phyloP scores from a whole-genome alignment of 2,113 vertebrate species.

The Muntiacus muntjak region DNA sequence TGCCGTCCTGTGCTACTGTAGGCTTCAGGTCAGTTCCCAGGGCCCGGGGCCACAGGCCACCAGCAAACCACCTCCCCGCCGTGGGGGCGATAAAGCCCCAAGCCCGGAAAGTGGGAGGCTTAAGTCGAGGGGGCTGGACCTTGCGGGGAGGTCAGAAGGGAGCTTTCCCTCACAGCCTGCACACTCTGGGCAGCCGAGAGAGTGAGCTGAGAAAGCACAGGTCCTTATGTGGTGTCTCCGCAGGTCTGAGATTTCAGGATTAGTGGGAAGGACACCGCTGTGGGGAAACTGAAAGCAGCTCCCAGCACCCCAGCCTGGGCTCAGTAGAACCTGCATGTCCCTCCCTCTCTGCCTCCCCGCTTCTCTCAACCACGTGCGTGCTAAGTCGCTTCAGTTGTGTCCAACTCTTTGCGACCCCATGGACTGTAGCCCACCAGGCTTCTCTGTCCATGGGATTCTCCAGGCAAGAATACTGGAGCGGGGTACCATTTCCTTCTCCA shows the following conservation, averaged over 20 bases:
- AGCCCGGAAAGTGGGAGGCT: neutral
- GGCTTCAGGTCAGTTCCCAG: slow-evolving; percentile 90
- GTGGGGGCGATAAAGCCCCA: neutral
- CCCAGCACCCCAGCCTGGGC: neutral
- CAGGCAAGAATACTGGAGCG: neutral
- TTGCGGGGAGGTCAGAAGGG: neutral
- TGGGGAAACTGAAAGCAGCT: neutral
- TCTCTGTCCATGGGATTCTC: neutral
- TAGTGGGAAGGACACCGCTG: neutral
- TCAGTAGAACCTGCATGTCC: fast-evolving
- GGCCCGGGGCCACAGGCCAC: neutral
- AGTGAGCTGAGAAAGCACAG: neutral
- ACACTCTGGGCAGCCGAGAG: neutral
- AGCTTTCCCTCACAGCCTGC: too few species aligned
- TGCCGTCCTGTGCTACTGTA: slow-evolving; percentile 98
- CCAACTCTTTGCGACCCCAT: fast-evolving
- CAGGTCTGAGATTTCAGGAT: neutral
- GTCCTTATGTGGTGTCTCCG: neutral
- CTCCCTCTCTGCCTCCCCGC: too few species aligned
- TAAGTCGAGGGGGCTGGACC: neutral
- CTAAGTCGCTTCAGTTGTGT: neutral
- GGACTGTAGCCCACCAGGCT: neutral
- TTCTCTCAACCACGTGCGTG: neutral
- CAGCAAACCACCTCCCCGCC: neutral
- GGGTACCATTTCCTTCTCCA: neutral